Evolutionary conservation across 2,888 invertebrate species (phyloP), one percentile per base, ranked within the genome.

Genomic region (Tenthredo scrophulariae): DNA sequence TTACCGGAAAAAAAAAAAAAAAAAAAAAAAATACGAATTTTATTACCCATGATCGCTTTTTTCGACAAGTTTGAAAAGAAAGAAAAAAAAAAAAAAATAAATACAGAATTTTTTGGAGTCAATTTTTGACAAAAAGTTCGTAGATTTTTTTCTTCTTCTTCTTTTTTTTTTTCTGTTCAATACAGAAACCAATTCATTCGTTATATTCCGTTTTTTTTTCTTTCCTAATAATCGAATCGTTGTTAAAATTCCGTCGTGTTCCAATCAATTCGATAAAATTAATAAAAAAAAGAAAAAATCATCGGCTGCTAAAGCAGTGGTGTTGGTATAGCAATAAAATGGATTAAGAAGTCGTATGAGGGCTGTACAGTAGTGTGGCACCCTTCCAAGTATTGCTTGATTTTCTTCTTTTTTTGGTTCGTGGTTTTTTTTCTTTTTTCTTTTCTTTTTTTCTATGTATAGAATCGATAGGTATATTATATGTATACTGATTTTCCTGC

Each of bases 341-440:
- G 72, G 72, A 18, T 74, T 74, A 74, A 43, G 72, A 74, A 74
- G 43, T 22, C 43, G 40, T 43, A 43, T 13, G 40, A 74, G 43
- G 72, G 43, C 40, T 43, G n/a, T 43, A n/a, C 40, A 22, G n/a
- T 43, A n/a, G 26, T 22, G 40, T 74, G 72, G 72, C 72, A 74
- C 43, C 72, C 72, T 74, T 74, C 72, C 72, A 74, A 74, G 72
- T 40, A 43, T 33, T 67, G 5, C 18, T 26, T 74, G 13, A 1
- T 43, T 22, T 22, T 74, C 13, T 43, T 43, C 10, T n/a, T 72
- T 72, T 72, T 58, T 67, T 37, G 37, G 0, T 37, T 37, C 29
- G 29, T 29, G 29, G 29, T 43, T 22, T n/a, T 72, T 72, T 40
- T 26, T 33, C 18, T 67, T 67, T 33, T 70, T 70, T 33, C 37